Evolutionary conservation across 2,797 vertebrate genomes (phyloP).

Genomic region (Hyperoplus lanceolatus): DNA sequence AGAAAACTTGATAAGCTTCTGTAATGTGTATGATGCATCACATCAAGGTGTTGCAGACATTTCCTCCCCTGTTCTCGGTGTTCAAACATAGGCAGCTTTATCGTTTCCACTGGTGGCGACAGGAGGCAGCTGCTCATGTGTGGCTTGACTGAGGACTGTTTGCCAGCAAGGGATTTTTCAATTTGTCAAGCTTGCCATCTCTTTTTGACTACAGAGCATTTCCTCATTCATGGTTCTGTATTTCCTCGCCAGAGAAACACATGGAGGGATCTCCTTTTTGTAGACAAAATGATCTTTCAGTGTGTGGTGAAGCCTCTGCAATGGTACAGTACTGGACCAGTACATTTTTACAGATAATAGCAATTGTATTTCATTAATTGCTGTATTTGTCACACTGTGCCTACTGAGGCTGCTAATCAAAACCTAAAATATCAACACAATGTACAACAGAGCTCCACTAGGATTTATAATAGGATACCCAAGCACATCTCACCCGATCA

Average conservation of each 20-base stretch:
- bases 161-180: slow-evolving; percentile 15
- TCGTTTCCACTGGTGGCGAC: neutral
- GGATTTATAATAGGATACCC: neutral
- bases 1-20: neutral
- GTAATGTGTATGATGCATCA: neutral
- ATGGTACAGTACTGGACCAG: neutral
- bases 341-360: neutral
- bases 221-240: neutral
- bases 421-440: neutral
- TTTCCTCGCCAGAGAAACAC: neutral
- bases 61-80: neutral
- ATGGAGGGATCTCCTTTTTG: neutral
- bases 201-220: neutral
- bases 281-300: too few relatives aligned
- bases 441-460: neutral
- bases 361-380: neutral
- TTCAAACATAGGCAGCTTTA: neutral
- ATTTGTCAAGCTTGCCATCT: slow-evolving; percentile 1
- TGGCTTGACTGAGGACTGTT: neutral
- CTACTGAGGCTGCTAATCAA: neutral
- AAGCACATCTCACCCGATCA: neutral
- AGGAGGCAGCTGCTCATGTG: neutral
- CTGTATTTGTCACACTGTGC: neutral
- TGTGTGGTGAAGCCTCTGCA: neutral
- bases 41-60: slow-evolving; percentile 8